A percentile compares a stretch with the other conserved stretches of the same genome.
phyloP scores from a whole-genome alignment of 2,888 invertebrate genomes.

The Yponomeuta cagnagella region DNA sequence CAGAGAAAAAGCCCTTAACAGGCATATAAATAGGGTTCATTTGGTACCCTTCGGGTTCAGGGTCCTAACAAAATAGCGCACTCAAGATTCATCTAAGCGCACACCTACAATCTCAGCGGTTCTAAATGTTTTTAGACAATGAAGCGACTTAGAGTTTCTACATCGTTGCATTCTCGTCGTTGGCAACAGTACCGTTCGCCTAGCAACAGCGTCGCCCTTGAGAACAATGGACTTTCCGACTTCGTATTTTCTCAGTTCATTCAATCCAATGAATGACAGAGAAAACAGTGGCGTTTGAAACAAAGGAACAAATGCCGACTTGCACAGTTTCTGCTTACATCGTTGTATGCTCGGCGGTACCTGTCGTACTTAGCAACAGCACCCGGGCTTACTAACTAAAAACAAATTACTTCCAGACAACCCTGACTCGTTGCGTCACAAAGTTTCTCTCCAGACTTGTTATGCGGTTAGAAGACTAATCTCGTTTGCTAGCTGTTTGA shows the following conservation, averaged over 20 bases:
- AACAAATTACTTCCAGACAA: slow-evolving; percentile 9
- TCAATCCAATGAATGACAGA: not conserved
- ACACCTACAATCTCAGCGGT: too few relatives aligned
- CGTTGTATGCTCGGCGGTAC: slow-evolving; percentile 28
- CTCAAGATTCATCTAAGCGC: too few relatives aligned
- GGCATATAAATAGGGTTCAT: too few relatives aligned
- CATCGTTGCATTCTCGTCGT: too few relatives aligned
- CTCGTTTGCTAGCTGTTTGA: not conserved
- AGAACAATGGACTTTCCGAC: too few relatives aligned
- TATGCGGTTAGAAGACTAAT: not conserved
- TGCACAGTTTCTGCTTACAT: not conserved
- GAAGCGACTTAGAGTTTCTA: too few relatives aligned
- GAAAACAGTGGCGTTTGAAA: not conserved
- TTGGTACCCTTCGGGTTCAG: too few relatives aligned
- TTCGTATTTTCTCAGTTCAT: not conserved
- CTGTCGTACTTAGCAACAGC: slow-evolving; percentile 14
- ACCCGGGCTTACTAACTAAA: not conserved
- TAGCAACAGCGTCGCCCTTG: too few relatives aligned
- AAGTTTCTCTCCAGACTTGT: not conserved
- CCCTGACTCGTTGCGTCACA: slow-evolving; percentile 1
- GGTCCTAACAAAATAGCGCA: too few relatives aligned
- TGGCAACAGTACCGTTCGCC: too few relatives aligned
- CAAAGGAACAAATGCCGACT: not conserved
- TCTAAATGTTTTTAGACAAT: too few relatives aligned
- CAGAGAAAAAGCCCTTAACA: too few relatives aligned